These are phyloP conservation scores for Dasypogon diadema DNA, from an alignment of 2,888 invertebrate genomes.

Conservation along the genomic window DNA sequence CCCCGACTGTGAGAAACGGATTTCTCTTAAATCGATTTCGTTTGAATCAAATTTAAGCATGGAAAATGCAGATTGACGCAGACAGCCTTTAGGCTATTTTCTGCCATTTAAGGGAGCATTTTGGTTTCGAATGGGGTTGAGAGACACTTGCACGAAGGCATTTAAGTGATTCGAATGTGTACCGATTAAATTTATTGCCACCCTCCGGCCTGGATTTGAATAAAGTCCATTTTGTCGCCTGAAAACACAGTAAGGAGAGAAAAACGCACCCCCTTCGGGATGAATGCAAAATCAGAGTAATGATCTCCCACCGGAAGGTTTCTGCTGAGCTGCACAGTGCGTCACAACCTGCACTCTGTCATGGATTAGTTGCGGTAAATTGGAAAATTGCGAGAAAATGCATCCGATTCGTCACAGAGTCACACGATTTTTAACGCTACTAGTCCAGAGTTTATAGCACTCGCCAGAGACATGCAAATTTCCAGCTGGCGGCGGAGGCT, in stretches of 20 bases:
- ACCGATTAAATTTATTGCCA: background rate
- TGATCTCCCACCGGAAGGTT: background rate
- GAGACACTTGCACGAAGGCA: background rate
- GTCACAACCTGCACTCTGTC: background rate
- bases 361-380: background rate
- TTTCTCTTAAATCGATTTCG: constrained; percentile 27
- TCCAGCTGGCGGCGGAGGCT: background rate
- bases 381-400: background rate
- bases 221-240: background rate
- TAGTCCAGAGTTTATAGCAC: background rate
- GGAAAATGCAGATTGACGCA: background rate
- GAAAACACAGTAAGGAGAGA: background rate
- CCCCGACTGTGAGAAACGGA: background rate
- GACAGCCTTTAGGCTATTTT: background rate
- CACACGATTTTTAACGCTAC: background rate
- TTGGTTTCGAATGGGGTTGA: background rate
- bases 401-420: background rate
- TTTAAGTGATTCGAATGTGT: background rate
- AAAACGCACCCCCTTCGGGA: background rate
- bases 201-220: too few relatives aligned
- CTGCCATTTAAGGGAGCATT: background rate
- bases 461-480: background rate
- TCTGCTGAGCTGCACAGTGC: too few relatives aligned
- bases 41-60: background rate
- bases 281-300: background rate